phyloP scores from a whole-genome alignment of 2,797 vertebrate species.

The Dendrocincla tyrannina region DNA sequence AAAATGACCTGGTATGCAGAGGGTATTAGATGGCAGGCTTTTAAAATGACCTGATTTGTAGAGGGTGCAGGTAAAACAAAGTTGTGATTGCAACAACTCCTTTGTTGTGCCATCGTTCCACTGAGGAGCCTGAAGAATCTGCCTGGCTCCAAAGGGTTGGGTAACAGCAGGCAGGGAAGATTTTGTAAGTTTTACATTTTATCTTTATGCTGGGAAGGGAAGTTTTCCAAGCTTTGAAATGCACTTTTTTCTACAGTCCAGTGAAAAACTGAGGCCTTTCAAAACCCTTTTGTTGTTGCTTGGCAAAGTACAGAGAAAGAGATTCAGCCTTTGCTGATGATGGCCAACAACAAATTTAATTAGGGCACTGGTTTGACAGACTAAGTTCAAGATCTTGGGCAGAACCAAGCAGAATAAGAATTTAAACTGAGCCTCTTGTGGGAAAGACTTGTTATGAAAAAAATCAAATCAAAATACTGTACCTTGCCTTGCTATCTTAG shows the following conservation, averaged over 20 bases:
- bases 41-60: background rate
- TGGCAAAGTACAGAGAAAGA: background rate
- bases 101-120: accelerated
- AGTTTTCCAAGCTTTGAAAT: background rate
- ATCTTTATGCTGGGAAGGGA: background rate
- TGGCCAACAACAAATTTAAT: background rate
- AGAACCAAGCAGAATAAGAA: background rate
- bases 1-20: accelerated
- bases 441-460: background rate
- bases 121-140: background rate
- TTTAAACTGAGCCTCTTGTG: background rate
- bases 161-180: background rate
- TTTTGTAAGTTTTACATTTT: background rate
- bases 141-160: background rate
- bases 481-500: background rate
- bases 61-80: background rate
- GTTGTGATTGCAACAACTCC: accelerated
- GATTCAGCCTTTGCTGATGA: background rate
- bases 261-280: background rate
- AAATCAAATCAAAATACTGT: background rate
- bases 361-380: background rate
- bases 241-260: background rate
- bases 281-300: background rate
- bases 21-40: background rate
- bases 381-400: background rate